Conservation (phyloP, 2,113 vertebrate species). For the Brachirus orientalis region DNA sequence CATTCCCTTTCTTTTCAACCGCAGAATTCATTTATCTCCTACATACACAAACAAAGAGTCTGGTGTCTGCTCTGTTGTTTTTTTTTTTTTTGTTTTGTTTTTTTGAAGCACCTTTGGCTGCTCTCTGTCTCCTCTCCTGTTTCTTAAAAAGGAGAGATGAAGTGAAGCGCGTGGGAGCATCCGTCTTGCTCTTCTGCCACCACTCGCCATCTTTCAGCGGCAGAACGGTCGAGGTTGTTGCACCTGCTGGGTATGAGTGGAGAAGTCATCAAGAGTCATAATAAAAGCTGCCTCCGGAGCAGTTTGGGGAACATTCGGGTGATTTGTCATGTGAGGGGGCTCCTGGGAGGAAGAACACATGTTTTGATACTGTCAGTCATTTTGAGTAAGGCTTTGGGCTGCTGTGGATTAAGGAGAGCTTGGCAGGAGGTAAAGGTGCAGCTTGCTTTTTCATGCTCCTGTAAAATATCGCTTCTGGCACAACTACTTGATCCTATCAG, state of each 20-base stretch:
- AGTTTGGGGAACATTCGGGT: slow-evolving; percentile 30
- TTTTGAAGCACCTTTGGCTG: slow-evolving; percentile 5
- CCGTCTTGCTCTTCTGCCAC: slow-evolving; percentile 33
- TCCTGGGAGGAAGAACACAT: slow-evolving; percentile 27
- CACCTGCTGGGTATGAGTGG: slow-evolving; percentile 49
- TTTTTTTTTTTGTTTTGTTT: no score
- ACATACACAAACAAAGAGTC: slow-evolving; percentile 19
- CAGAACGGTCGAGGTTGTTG: slow-evolving; percentile 33
- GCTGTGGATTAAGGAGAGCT: slow-evolving; percentile 18
- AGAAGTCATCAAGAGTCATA: slow-evolving; percentile 40
- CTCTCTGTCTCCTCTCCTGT: slow-evolving; percentile 33
- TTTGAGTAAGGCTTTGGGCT: slow-evolving; percentile 47
- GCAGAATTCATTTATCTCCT: slow-evolving; percentile 39
- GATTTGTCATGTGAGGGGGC: slow-evolving; percentile 37
- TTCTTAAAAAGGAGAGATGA: slow-evolving; percentile 31
- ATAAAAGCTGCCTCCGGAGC: slow-evolving; percentile 21
- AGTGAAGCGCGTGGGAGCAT: slow-evolving; percentile 14
- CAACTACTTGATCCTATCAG: slow-evolving; percentile 23
- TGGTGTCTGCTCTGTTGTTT: no score
- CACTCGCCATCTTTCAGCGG: no score
- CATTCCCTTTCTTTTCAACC: slow-evolving; percentile 15
- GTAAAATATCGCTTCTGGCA: slow-evolving; percentile 39
- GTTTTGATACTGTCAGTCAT: slow-evolving; percentile 44
- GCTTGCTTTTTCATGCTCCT: slow-evolving; percentile 33
- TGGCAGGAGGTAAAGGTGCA: slow-evolving; percentile 6